Evolutionary conservation across 2,113 vertebrate genomes (phyloP).

Genomic region (Stegastes partitus): DNA sequence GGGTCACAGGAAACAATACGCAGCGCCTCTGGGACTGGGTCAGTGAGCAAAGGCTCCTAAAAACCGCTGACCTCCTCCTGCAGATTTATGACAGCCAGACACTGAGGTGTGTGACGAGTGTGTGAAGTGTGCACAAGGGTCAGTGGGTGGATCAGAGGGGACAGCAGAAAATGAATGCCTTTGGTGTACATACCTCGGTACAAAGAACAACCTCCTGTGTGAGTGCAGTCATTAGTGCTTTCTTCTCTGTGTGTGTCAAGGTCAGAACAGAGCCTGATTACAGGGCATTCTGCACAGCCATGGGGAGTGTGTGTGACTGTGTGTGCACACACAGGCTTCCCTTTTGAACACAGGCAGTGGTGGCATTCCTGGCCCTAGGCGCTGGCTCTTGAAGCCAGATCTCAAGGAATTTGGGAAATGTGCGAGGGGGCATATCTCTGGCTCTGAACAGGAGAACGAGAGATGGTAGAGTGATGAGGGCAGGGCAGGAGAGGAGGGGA

Average conservation of each 20-base stretch:
- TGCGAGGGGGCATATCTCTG: slow-evolving; percentile 72
- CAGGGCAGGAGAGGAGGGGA: slow-evolving; percentile 24
- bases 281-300: slow-evolving; percentile 72
- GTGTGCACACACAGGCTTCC: slow-evolving; percentile 63
- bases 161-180: slow-evolving; percentile 65
- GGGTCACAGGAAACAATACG: slow-evolving; percentile 35
- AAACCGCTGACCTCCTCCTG: slow-evolving; percentile 53
- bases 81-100: slow-evolving; percentile 66
- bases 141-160: slow-evolving; percentile 66
- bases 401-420: slow-evolving; percentile 84
- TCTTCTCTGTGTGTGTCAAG: slow-evolving; percentile 83
- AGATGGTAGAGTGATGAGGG: slow-evolving; percentile 46
- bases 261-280: slow-evolving; percentile 84
- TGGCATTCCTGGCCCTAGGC: slow-evolving; percentile 82
- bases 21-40: slow-evolving; percentile 50
- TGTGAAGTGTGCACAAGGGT: slow-evolving; percentile 81
- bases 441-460: slow-evolving; percentile 69
- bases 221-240: slow-evolving; percentile 77
- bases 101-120: slow-evolving; percentile 71
- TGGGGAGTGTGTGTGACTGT: slow-evolving; percentile 50
- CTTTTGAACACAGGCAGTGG: slow-evolving; percentile 75
- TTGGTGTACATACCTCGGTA: slow-evolving; percentile 73
- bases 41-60: slow-evolving; percentile 58
- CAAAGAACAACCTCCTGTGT: slow-evolving; percentile 75
- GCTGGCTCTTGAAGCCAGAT: slow-evolving; percentile 81